phyloP scores from a whole-genome alignment of 1,140 invertebrate genomes.

The Drosophila pseudoananassae region DNA sequence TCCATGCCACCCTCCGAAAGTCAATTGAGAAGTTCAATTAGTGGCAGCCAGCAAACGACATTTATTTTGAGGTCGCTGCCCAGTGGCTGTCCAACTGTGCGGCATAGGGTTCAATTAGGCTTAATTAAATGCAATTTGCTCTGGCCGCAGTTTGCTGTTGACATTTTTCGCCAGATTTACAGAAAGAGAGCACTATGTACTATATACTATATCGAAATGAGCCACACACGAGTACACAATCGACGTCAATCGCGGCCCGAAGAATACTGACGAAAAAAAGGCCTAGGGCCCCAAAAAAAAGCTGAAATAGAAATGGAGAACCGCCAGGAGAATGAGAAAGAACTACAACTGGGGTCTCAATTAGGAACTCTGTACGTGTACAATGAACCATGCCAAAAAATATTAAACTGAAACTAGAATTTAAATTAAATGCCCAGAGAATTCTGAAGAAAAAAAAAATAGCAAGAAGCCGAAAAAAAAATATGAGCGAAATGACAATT shows the following conservation, averaged over 20 bases:
- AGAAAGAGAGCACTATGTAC: conserved; percentile 20
- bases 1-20: conserved; percentile 12
- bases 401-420: conserved; percentile 63
- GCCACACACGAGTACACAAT: conserved; percentile 61
- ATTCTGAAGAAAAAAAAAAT: conserved; percentile 60
- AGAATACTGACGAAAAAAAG: conserved; percentile 60
- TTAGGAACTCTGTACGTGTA: conserved; percentile 58
- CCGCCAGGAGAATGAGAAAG: conserved; percentile 23
- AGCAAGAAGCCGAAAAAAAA: conserved; percentile 25
- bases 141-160: conserved; percentile 26
- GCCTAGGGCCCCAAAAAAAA: conserved; percentile 47
- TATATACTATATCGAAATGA: conserved; percentile 16
- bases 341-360: conserved; percentile 36
- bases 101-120: conserved; percentile 62
- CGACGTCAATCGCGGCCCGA: conserved; percentile 57
- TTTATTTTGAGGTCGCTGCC: conserved; percentile 3
- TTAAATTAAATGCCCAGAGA: conserved; percentile 61
- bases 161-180: conserved; percentile 30
- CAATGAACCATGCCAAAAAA: conserved; percentile 79
- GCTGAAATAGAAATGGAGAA: conserved; percentile 27
- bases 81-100: conserved; percentile 59
- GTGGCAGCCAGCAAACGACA: conserved; percentile 20
- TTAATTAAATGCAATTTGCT: conserved; percentile 76
- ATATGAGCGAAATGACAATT: conserved; percentile 47
- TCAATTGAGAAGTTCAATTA: conserved; percentile 73